Percentiles rank a stretch among this genome's conserved stretches.
These are phyloP conservation scores for Microchrysa polita DNA, from an alignment of 2,888 invertebrate genomes.

Conservation along the genomic window DNA sequence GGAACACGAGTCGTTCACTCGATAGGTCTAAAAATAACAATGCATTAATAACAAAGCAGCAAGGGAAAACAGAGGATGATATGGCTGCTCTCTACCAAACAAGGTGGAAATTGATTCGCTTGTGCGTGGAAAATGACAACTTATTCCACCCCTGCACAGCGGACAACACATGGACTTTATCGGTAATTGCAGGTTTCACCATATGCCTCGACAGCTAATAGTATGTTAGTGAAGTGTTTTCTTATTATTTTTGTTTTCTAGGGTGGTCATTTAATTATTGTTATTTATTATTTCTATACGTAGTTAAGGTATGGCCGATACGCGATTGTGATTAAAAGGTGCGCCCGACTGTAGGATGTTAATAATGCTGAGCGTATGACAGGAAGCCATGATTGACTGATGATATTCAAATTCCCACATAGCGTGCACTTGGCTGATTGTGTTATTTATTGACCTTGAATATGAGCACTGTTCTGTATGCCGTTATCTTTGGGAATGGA, in stretches of 20 bases:
- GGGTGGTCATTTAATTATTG: constrained; percentile 4
- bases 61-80: background rate
- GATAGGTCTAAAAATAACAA: constrained; percentile 36
- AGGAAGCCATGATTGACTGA: background rate
- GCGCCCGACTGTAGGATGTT: background rate
- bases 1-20: too few species aligned
- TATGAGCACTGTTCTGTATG: too few species aligned
- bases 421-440: background rate
- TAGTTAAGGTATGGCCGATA: background rate
- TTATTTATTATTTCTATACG: background rate
- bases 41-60: constrained; percentile 17
- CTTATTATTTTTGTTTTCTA: background rate
- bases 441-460: background rate
- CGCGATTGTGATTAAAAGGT: background rate
- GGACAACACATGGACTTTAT: background rate
- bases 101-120: constrained; percentile 38
- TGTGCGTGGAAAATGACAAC: background rate
- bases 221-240: constrained; percentile 18
- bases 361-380: background rate
- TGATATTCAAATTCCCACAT: background rate
- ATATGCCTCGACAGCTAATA: constrained; percentile 1
- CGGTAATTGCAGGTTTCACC: constrained; percentile 15
- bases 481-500: too few species aligned
- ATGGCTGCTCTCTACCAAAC: constrained; percentile 24
- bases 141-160: too few species aligned